These are phyloP conservation scores for Zelostemma sp. DNA, from an alignment of 1,140 invertebrate species.

Conservation along the genomic window DNA sequence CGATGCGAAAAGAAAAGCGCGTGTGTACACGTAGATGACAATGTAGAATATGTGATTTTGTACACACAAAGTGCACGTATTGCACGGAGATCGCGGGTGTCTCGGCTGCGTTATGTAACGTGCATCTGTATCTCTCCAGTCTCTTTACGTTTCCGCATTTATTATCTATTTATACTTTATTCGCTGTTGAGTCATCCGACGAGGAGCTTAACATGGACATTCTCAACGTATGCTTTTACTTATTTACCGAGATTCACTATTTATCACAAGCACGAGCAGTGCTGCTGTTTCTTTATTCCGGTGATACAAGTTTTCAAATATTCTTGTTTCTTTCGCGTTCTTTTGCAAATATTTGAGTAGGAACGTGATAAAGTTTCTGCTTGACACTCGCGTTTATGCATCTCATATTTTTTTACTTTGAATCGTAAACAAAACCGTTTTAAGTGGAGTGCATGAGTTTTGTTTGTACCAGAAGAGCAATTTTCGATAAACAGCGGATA, in stretches of 20 bases:
- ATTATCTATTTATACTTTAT: conserved; percentile 3
- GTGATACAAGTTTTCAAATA: too few species aligned
- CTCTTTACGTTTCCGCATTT: not conserved
- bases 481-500: too few species aligned
- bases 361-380: too few species aligned
- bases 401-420: too few species aligned
- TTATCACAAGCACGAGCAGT: too few species aligned
- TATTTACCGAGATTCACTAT: not conserved
- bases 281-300: too few species aligned
- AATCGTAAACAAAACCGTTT: too few species aligned
- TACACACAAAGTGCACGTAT: not conserved
- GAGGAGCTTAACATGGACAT: not conserved
- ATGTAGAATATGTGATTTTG: not conserved
- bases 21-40: not conserved
- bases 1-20: not conserved
- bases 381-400: too few species aligned
- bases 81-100: not conserved
- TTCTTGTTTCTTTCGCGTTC: too few species aligned
- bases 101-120: not conserved
- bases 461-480: too few species aligned
- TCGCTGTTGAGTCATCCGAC: not conserved
- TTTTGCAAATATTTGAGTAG: too few species aligned
- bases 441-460: too few species aligned
- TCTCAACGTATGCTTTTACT: not conserved
- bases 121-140: not conserved